Percentiles rank a stretch among this genome's conserved stretches.
Evolutionary conservation across 2,888 invertebrate species (phyloP).

Genomic region (Schizotus pectinicornis): DNA sequence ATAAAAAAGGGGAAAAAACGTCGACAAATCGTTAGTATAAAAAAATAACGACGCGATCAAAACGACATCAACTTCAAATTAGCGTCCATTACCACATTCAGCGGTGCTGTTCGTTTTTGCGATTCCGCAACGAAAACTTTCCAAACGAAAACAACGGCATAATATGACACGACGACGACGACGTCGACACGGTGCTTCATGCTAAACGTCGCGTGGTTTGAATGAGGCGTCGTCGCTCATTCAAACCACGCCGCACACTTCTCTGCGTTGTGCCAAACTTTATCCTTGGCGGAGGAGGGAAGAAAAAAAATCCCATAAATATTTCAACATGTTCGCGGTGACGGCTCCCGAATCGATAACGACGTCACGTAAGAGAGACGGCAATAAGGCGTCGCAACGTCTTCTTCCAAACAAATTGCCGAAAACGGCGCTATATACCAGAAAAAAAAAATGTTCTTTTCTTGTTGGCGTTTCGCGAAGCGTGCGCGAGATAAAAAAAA

Average conservation of each 20-base stretch:
- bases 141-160: too few relatives aligned
- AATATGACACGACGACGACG: conserved; percentile 2
- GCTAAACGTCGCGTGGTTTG: conserved; percentile 15
- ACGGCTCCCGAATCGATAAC: conserved; percentile 15
- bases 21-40: background rate
- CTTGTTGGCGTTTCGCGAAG: background rate
- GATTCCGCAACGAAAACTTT: background rate
- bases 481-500: background rate
- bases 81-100: background rate
- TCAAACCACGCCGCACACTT: too few relatives aligned
- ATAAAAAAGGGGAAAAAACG: background rate
- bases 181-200: conserved; percentile 15
- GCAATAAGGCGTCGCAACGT: too few relatives aligned
- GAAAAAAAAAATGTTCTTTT: background rate
- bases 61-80: conserved; percentile 11
- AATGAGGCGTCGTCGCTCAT: too few relatives aligned
- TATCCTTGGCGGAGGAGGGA: conserved; percentile 8
- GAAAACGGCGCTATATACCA: background rate
- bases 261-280: too few relatives aligned
- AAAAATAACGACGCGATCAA: conserved; percentile 2
- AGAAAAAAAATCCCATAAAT: conserved; percentile 17
- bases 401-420: too few relatives aligned
- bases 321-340: conserved; percentile 12
- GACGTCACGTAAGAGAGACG: background rate
- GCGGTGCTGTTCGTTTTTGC: background rate